phyloP scores from a whole-genome alignment of 2,113 vertebrate genomes.

The Neolamprologus kungweensis region DNA sequence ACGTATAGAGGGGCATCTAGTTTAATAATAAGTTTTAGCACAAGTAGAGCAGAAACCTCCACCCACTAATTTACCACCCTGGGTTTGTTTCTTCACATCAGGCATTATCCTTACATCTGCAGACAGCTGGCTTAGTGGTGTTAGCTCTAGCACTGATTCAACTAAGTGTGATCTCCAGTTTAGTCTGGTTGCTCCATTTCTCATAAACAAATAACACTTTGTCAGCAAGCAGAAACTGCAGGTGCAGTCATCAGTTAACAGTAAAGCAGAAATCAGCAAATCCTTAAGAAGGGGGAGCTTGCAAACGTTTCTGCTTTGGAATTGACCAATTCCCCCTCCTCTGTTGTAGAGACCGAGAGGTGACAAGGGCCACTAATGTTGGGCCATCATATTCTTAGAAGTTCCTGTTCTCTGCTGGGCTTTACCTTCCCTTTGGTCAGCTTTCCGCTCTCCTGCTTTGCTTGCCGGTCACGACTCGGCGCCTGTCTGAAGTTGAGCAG shows the following conservation, averaged over 20 bases:
- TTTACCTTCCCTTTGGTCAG: background rate
- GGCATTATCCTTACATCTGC: background rate
- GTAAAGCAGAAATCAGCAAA: background rate
- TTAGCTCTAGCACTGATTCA: background rate
- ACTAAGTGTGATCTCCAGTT: background rate
- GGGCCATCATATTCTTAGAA: background rate
- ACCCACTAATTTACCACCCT: background rate
- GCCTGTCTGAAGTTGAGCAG: conserved; percentile 23
- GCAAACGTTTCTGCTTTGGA: background rate
- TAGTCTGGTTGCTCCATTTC: background rate
- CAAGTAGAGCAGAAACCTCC: background rate
- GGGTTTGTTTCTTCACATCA: background rate
- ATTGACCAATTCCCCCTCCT: background rate
- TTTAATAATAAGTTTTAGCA: background rate
- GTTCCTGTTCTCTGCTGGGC: background rate
- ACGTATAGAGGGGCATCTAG: background rate
- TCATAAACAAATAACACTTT: background rate
- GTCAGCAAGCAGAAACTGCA: background rate
- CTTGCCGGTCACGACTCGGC: conserved; percentile 35
- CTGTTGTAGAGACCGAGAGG: background rate
- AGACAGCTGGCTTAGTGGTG: background rate
- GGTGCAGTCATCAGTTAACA: background rate
- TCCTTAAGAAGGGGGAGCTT: background rate
- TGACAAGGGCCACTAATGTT: background rate
- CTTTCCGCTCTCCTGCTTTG: background rate